phyloP scores from a whole-genome alignment of 2,797 vertebrate genomes.

The Hybognathus amarus region DNA sequence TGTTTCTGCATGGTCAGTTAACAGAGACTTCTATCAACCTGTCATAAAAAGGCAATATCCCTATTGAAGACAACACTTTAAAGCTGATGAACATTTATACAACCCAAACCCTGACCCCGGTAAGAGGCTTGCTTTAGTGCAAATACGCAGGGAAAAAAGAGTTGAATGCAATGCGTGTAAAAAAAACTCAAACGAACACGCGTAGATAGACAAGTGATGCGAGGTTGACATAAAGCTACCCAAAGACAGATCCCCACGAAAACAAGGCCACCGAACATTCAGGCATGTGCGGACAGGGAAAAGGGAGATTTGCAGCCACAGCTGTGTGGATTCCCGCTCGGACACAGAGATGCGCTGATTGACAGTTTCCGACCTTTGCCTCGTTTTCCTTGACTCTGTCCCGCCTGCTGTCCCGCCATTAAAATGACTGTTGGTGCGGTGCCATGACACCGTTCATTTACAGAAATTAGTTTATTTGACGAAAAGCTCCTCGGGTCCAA shows the following conservation, averaged over 20 bases:
- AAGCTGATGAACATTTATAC: constrained; percentile 9
- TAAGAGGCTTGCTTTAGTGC: constrained; percentile 16
- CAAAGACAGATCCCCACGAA: constrained; percentile 59
- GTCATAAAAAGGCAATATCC: background rate
- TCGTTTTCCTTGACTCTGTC: constrained; percentile 84
- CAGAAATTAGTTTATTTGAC: constrained; percentile 72
- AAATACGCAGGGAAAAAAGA: constrained; percentile 31
- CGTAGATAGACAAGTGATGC: constrained; percentile 50
- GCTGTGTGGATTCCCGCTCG: constrained; percentile 77
- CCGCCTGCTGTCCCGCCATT: constrained; percentile 88
- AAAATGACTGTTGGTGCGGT: constrained; percentile 83
- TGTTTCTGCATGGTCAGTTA: background rate
- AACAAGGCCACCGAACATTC: constrained; percentile 61
- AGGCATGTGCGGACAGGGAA: constrained; percentile 72
- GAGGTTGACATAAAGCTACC: constrained; percentile 53
- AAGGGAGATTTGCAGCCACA: constrained; percentile 74
- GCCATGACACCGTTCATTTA: constrained; percentile 84
- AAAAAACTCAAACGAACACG: constrained; percentile 42
- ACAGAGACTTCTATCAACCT: background rate
- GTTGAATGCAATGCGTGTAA: constrained; percentile 23
- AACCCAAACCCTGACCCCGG: constrained; percentile 22
- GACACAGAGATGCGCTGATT: constrained; percentile 76
- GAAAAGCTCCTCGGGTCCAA: constrained; percentile 56
- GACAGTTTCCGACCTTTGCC: constrained; percentile 85
- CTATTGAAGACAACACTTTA: constrained; percentile 39